Evolutionary conservation across 1,140 invertebrate species (phyloP).

Genomic region (Aphidius gifuensis): DNA sequence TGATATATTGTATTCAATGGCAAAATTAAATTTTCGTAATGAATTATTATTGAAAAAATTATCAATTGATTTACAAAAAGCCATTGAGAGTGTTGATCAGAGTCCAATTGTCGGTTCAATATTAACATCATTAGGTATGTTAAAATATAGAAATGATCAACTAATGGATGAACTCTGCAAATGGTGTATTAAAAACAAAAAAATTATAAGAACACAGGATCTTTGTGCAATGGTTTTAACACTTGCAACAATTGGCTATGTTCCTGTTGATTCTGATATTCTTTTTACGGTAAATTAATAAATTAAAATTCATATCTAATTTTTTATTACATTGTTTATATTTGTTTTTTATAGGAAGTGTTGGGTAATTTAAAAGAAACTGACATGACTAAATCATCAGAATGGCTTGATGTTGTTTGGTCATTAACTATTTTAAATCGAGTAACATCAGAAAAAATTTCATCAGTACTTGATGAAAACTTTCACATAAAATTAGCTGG

Average conservation of each 20-base stretch:
- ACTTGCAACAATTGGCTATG: slow-evolving; percentile 62
- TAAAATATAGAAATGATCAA: slow-evolving; percentile 64
- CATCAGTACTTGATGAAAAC: slow-evolving; percentile 60
- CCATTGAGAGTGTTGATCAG: slow-evolving; percentile 56
- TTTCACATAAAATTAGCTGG: slow-evolving; percentile 60
- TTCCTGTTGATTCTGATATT: slow-evolving; percentile 41
- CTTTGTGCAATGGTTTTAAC: slow-evolving; percentile 64
- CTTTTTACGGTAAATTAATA: slow-evolving; percentile 46
- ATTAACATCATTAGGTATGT: slow-evolving; percentile 67
- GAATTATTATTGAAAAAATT: slow-evolving; percentile 56
- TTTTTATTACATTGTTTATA: not conserved
- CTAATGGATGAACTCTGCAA: slow-evolving; percentile 60
- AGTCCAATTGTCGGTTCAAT: slow-evolving; percentile 68
- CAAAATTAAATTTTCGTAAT: slow-evolving; percentile 69
- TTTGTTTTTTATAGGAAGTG: slow-evolving; percentile 33
- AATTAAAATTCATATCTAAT: slow-evolving; percentile 6
- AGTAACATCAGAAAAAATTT: slow-evolving; percentile 55
- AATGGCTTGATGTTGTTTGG: slow-evolving; percentile 75
- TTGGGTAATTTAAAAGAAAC: slow-evolving; percentile 49
- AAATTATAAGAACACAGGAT: slow-evolving; percentile 58
- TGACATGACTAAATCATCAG: slow-evolving; percentile 57
- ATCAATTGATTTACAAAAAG: slow-evolving; percentile 58
- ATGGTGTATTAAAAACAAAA: slow-evolving; percentile 59
- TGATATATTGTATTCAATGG: slow-evolving; percentile 69
- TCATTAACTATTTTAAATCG: slow-evolving; percentile 63